phyloP scores from a whole-genome alignment of 2,888 invertebrate genomes.

The Xestia rhomboidea region DNA sequence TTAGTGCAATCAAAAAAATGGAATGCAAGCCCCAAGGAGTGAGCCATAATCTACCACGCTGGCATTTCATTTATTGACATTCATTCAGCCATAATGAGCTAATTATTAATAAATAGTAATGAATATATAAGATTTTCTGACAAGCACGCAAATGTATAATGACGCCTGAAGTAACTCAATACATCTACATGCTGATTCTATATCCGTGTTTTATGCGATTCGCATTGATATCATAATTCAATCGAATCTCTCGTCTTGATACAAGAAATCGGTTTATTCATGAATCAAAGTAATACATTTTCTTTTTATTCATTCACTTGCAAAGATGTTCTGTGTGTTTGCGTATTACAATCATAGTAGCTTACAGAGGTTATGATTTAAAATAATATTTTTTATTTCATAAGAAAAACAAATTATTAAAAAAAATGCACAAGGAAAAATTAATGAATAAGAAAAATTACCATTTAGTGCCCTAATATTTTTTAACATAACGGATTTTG shows the following conservation, averaged over 20 bases:
- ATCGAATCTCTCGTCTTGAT: slow-evolving; percentile 56
- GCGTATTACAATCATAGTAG: background rate
- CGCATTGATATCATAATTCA: slow-evolving; percentile 42
- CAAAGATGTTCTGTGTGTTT: slow-evolving; percentile 12
- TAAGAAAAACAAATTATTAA: no score
- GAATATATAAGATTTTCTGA: background rate
- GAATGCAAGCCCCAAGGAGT: background rate
- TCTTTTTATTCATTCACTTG: slow-evolving; percentile 50
- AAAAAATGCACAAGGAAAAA: background rate
- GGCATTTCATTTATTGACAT: background rate
- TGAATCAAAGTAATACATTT: slow-evolving; percentile 64
- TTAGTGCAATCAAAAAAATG: background rate
- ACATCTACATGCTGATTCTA: background rate
- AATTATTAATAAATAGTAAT: background rate
- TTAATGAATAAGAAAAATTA: background rate
- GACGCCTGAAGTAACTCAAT: background rate
- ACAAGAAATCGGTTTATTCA: slow-evolving; percentile 69
- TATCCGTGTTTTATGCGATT: slow-evolving; percentile 42
- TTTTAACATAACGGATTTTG: no score
- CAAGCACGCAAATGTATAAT: background rate
- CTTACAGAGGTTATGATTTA: background rate
- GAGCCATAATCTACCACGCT: background rate
- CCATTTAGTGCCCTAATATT: background rate
- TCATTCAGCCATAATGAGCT: background rate
- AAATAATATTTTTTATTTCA: background rate